Evolutionary conservation across 1,140 invertebrate species (phyloP).

Genomic region (Meloidogyne hapla): DNA sequence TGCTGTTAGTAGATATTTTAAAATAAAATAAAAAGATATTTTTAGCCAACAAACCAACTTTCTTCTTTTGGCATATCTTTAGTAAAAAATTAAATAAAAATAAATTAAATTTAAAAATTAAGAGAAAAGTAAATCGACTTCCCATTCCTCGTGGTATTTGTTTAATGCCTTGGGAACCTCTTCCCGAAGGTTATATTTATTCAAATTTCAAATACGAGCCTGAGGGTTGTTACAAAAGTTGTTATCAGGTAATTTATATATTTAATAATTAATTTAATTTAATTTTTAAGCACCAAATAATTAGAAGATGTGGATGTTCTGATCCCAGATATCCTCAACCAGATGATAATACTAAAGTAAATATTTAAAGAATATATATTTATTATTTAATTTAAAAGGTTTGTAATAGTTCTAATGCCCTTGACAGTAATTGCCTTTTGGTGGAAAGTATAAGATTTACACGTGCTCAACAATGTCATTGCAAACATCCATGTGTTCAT

Average conservation of each 20-base stretch:
- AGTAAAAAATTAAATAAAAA: not conserved
- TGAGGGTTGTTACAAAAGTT: constrained; percentile 61
- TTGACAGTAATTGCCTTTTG: constrained; percentile 51
- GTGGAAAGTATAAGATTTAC: constrained; percentile 51
- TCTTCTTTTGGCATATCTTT: constrained; percentile 6
- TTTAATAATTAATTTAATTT: not conserved
- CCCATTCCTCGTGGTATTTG: constrained; percentile 48
- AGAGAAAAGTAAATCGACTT: constrained; percentile 59
- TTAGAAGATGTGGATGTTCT: constrained; percentile 51
- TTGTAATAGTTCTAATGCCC: constrained; percentile 47
- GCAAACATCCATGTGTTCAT: constrained; percentile 57
- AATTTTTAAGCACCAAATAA: constrained; percentile 41
- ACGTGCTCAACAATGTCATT: constrained; percentile 42
- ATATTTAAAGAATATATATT: too few relatives aligned
- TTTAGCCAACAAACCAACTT: constrained; percentile 10
- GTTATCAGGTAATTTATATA: constrained; percentile 46
- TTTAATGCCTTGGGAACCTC: constrained; percentile 38
- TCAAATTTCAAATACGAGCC: constrained; percentile 60
- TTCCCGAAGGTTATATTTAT: constrained; percentile 54
- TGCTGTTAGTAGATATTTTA: constrained; percentile 21
- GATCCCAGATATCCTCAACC: constrained; percentile 60
- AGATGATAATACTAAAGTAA: constrained; percentile 46
- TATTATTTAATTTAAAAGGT: constrained; percentile 2
- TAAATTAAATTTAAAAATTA: constrained; percentile 19
- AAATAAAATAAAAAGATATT: not conserved